Conservation (phyloP, 2,888 invertebrate genomes). For the Philonicus albiceps region DNA sequence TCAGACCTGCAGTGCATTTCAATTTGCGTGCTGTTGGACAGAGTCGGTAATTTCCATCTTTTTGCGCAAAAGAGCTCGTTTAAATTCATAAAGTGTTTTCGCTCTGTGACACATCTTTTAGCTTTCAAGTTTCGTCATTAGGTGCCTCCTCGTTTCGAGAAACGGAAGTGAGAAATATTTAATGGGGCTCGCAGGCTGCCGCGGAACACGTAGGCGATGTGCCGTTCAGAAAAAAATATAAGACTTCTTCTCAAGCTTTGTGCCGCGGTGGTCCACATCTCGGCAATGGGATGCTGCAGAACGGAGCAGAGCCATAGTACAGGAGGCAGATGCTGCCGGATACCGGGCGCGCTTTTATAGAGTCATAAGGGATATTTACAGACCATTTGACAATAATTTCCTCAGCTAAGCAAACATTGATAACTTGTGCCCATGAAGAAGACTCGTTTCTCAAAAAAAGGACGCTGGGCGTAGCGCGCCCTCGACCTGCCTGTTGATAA, state of each 20-base stretch:
- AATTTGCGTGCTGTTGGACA: neutral
- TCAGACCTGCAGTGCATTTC: slow-evolving; percentile 17
- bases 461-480: neutral
- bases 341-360: slow-evolving; percentile 4
- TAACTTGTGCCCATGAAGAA: slow-evolving; percentile 11
- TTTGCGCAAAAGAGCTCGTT: slow-evolving; percentile 41
- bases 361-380: slow-evolving; percentile 17
- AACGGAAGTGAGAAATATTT: slow-evolving; percentile 39
- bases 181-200: neutral
- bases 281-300: neutral
- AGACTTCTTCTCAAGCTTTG: neutral
- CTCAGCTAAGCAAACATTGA: slow-evolving; percentile 37
- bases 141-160: slow-evolving; percentile 36
- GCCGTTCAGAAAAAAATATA: neutral
- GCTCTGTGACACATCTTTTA: slow-evolving; percentile 36
- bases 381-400: slow-evolving; percentile 33
- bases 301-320: neutral
- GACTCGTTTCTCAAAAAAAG: neutral
- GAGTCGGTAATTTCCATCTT: slow-evolving; percentile 30
- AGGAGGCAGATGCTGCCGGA: neutral
- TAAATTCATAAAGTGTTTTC: slow-evolving; percentile 42
- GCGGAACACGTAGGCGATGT: neutral
- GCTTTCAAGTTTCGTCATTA: slow-evolving; percentile 35
- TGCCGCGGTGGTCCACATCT: neutral
- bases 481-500: neutral